phyloP scores from a whole-genome alignment of 2,888 invertebrate species.

The Heliconius charithonia region DNA sequence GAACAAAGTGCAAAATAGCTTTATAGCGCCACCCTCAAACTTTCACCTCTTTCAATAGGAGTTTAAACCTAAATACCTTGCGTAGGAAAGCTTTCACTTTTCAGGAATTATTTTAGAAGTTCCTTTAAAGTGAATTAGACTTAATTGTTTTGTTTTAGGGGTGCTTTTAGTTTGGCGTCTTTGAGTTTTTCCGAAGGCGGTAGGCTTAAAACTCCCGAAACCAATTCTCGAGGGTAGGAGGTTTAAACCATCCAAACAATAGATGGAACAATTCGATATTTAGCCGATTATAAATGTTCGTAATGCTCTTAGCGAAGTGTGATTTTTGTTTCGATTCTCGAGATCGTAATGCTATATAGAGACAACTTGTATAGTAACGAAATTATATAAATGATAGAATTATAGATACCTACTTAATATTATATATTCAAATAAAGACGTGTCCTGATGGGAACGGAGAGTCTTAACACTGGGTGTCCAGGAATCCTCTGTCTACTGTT shows the following conservation, averaged over 20 bases:
- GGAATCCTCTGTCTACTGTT: too few relatives aligned
- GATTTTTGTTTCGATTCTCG: conserved; percentile 65
- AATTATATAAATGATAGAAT: not conserved
- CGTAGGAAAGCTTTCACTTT: conserved; percentile 83
- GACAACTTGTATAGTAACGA: conserved; percentile 1
- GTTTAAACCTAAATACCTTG: conserved; percentile 83
- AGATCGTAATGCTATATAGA: conserved; percentile 32
- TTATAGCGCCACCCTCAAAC: conserved; percentile 64
- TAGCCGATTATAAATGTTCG: conserved; percentile 80
- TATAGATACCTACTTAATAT: not conserved
- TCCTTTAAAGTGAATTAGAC: conserved; percentile 57
- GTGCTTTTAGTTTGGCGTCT: conserved; percentile 53
- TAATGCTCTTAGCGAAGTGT: conserved; percentile 81
- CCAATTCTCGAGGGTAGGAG: conserved; percentile 76
- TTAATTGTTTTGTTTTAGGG: conserved; percentile 55
- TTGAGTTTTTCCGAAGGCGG: conserved; percentile 73
- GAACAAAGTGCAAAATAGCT: conserved; percentile 57
- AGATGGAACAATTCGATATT: conserved; percentile 82
- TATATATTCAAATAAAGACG: too few relatives aligned
- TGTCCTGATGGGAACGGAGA: too few relatives aligned
- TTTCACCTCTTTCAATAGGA: conserved; percentile 84
- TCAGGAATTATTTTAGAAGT: conserved; percentile 76
- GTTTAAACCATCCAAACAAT: conserved; percentile 79
- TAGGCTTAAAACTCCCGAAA: conserved; percentile 82
- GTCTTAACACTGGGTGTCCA: too few relatives aligned